These are phyloP conservation scores for Escarpia spicata DNA, from an alignment of 2,888 invertebrate species.

Conservation along the genomic window DNA sequence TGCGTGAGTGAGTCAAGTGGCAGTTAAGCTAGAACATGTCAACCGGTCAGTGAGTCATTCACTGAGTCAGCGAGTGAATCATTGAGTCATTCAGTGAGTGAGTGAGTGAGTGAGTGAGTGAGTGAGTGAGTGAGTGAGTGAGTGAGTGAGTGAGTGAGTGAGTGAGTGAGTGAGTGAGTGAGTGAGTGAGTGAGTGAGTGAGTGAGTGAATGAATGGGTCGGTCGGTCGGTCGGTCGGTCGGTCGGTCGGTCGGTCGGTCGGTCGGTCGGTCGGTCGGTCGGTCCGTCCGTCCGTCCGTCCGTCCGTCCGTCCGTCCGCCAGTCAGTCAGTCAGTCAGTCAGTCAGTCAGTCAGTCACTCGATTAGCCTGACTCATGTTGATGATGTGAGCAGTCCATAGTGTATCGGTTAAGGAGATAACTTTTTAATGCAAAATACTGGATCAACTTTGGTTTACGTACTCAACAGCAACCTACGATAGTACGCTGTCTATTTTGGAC, in stretches of 20 bases:
- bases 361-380: not conserved
- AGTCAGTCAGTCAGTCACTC: conserved; percentile 26
- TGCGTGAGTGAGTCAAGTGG: no score
- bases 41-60: conserved; percentile 18
- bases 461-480: no score
- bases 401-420: no score
- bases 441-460: no score
- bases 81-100: conserved; percentile 41
- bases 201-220: conserved; percentile 34
- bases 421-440: no score
- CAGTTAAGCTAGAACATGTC: no score
- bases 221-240: not conserved
- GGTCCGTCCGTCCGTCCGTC: not conserved
- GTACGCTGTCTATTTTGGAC: no score
- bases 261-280: not conserved
- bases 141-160: conserved; percentile 37
- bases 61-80: conserved; percentile 38
- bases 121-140: conserved; percentile 44
- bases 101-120: conserved; percentile 43
- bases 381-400: no score
- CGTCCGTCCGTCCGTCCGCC: not conserved
- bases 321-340: conserved; percentile 21
- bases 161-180: conserved; percentile 40
- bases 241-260: not conserved
- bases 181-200: conserved; percentile 38